Base-by-base conservation (phyloP, 2,888 invertebrate genomes). In the Flexamia atlantica region DNA sequence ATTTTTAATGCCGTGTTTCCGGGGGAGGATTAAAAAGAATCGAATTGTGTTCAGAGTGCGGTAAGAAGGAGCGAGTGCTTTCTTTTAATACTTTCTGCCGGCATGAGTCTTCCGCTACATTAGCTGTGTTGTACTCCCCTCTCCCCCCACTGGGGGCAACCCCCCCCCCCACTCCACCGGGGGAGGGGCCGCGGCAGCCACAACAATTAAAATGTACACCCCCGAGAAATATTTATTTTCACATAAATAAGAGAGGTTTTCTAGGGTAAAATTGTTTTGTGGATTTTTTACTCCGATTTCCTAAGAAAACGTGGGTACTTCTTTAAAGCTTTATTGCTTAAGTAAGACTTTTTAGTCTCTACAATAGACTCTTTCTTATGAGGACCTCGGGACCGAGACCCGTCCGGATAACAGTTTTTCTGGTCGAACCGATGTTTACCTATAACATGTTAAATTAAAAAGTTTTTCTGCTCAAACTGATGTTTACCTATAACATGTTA, bases 51-150 rank as follows among this genome's bases (percentile, higher is more conserved):
- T 83, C 68, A 57, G 70, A 72, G 81, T 72, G 81, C 68, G 81
- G 70, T 7, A 68, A 32, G 57, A 68, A 64, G 76, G 32, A 57
- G 76, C 23, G 74, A 64, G 79, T 76, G 80, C 85, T 82, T 85
- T 83, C 83, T 84, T 86, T 86, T 86, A 86, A 86, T 86, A 86
- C 86, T 86, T 86, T 85, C 85, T 85, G 86, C 86, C 81, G 84
- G 84, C 86, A 85, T 85, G 86, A 85, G 84, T 84, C 86, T 85
- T 86, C 86, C 86, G 86, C 86, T 86, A 86, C 86, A 86, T 86
- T 86, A 86, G 84, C 85, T 64, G 36, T 20, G 60, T 42, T 46
- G 82, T 82, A 82, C 53, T 40, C 36, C 70, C 76, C 30, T 50
- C 79, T 80, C 57, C 36, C 60, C 40, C 74, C 76, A 20, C 64